Percentiles rank a stretch among this genome's conserved stretches.
These are phyloP conservation scores for Hymenopus coronatus DNA, from an alignment of 2,888 invertebrate species.

Conservation along the genomic window DNA sequence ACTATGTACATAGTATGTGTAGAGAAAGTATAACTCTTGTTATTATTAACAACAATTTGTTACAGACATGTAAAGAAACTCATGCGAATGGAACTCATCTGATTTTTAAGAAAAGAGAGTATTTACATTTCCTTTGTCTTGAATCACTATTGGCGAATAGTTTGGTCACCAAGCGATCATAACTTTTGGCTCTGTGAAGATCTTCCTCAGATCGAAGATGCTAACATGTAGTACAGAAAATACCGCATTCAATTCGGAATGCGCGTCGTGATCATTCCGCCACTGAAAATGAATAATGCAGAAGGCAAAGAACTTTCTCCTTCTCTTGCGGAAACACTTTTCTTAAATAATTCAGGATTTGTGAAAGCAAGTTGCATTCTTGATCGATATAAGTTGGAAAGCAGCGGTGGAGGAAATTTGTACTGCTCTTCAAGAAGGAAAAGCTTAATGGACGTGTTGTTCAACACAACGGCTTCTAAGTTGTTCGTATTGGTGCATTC, in stretches of 20 bases:
- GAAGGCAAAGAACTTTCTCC: neutral
- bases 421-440: neutral
- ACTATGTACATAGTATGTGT: too few species aligned
- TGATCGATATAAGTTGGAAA: neutral
- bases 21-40: too few species aligned
- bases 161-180: too few species aligned
- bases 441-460: too few species aligned
- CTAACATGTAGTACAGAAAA: neutral
- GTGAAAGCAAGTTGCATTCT: neutral
- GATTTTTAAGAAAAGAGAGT: neutral
- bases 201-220: too few species aligned
- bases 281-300: neutral
- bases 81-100: too few species aligned
- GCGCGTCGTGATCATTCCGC: neutral
- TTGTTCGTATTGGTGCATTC: too few species aligned
- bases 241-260: neutral
- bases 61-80: too few species aligned
- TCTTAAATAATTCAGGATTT: neutral
- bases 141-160: too few species aligned
- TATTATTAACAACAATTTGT: too few species aligned
- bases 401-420: neutral
- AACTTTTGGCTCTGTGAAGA: neutral
- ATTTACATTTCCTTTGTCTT: neutral
- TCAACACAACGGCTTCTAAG: too few species aligned
- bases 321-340: neutral